Base-by-base conservation (phyloP, 2,797 vertebrate genomes). In the Siniperca undulata region DNA sequence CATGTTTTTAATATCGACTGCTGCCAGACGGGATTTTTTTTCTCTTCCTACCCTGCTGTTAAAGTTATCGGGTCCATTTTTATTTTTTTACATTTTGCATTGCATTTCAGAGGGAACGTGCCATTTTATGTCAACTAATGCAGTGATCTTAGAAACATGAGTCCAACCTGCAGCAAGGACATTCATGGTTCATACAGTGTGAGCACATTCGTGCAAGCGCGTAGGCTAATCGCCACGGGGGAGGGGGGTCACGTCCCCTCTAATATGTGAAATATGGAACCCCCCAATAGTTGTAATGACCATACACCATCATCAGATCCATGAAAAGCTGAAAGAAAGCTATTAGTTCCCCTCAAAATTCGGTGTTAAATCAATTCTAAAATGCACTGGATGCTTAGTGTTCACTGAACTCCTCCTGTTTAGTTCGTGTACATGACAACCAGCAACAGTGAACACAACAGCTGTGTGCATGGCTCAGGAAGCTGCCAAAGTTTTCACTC, bases 1-100 rank as follows among this genome's bases (percentile, higher is more conserved):
- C 95, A 94, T 95, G 96, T 95, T 98, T 94, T 98, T 97, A 97
- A 97, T 97, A 97, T 96, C 97, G 96, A 98, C 97, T 97, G 96
- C 95, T 96, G 96, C 96, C 97, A 94, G 97, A 97, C 96, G 83
- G 24, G 2, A 5, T 52, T 68, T 69, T 83, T 91, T 87, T 79
- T 70, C 82, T 81, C 84, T 89, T 88, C 91, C 91, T 91, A 84
- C 84, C 85, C 91, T 72, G 78, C 89, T 91, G 88, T 93, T 93
- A 90, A 95, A 95, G 92, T 94, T 93, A 92, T 89, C 90, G 74
- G 83, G 67, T 91, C 88, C 87, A 88, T 88, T 92, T 56, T 65
- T 38, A 34, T 4, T 0, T 58, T 20, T 44, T 7, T 56, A 53
- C 30, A 64, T 76, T 61, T 77, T 78, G 61, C 72, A 24, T 78